Percentiles rank a stretch among this genome's conserved stretches.
Evolutionary conservation across 2,888 invertebrate species (phyloP).

Genomic region (Hydrotaea diabolus): DNA sequence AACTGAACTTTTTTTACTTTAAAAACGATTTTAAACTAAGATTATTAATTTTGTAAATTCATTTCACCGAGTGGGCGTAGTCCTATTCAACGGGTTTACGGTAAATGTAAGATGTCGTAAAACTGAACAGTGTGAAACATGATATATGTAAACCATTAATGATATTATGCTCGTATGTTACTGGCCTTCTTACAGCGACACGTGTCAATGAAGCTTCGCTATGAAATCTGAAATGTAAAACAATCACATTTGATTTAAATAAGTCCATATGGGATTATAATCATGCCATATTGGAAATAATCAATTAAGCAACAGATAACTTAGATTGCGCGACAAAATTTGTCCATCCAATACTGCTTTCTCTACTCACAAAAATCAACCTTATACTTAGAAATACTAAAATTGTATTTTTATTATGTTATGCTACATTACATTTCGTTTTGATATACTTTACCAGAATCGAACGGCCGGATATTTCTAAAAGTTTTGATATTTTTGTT

Average conservation of each 20-base stretch:
- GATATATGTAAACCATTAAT: background rate
- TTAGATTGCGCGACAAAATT: too few relatives aligned
- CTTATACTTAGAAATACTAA: too few relatives aligned
- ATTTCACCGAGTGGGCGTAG: background rate
- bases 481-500: too few relatives aligned
- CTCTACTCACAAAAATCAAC: too few relatives aligned
- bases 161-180: background rate
- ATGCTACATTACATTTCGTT: too few relatives aligned
- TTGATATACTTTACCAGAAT: too few relatives aligned
- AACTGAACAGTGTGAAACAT: background rate
- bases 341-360: too few relatives aligned
- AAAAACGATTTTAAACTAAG: background rate
- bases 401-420: too few relatives aligned
- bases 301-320: too few relatives aligned
- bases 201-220: background rate
- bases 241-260: background rate
- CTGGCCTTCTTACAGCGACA: background rate
- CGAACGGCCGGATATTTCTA: too few relatives aligned
- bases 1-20: background rate
- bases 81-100: background rate
- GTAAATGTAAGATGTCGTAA: background rate
- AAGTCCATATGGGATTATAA: too few relatives aligned
- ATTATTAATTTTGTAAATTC: background rate
- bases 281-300: background rate
- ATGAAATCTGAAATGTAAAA: background rate